Evolutionary conservation across 2,113 vertebrate genomes (phyloP).

Genomic region (Gambusia holbrooki): DNA sequence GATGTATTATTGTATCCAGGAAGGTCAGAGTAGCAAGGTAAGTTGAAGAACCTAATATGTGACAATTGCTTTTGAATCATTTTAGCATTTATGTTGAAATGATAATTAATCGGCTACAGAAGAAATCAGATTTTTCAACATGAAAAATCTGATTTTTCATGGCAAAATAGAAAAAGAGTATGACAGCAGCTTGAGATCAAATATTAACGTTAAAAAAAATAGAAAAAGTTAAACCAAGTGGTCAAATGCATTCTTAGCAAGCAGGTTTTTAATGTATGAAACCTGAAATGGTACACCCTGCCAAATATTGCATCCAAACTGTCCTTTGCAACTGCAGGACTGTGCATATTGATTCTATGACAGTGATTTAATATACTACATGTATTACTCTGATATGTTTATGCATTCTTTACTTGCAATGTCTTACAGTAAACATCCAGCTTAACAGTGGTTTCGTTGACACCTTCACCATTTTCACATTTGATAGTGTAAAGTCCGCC

Average conservation of each 20-base stretch:
- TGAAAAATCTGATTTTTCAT: too few species aligned
- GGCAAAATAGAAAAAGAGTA: not conserved
- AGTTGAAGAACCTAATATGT: not conserved
- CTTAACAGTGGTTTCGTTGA: slow-evolving; percentile 51
- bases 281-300: not conserved
- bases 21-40: not conserved
- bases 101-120: not conserved
- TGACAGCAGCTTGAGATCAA: not conserved
- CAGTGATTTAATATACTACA: not conserved
- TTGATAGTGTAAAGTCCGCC: slow-evolving; percentile 72
- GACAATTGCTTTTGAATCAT: not conserved
- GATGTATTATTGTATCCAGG: not conserved
- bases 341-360: not conserved
- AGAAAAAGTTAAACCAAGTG: not conserved
- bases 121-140: not conserved
- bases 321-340: not conserved
- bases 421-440: slow-evolving; percentile 81
- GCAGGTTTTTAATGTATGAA: not conserved
- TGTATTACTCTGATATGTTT: not conserved
- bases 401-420: not conserved
- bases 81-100: not conserved
- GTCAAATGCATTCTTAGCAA: not conserved
- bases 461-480: slow-evolving; percentile 78
- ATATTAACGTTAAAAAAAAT: not conserved
- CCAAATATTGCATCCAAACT: not conserved